Conservation (phyloP, 1,140 invertebrate species). For the Solenopsis fugax region DNA sequence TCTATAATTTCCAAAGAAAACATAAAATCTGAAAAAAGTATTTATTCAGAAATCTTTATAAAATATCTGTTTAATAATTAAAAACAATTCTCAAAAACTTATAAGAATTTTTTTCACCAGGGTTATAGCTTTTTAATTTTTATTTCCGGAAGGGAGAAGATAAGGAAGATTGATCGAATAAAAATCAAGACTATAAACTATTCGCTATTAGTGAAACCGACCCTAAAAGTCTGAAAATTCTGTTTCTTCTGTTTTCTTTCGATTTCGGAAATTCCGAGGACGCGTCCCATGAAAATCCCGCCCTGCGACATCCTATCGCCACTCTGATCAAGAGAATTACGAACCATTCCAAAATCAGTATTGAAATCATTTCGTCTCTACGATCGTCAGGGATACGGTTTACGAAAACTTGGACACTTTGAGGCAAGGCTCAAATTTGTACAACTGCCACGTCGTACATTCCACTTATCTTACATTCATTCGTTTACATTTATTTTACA, state of each 20-base stretch:
- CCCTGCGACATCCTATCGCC: conserved; percentile 15
- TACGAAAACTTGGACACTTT: conserved; percentile 65
- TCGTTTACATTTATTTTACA: background rate
- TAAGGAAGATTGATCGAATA: background rate
- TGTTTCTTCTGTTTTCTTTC: background rate
- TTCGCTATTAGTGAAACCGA: background rate
- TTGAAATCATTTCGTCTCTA: conserved; percentile 80
- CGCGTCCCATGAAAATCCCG: background rate
- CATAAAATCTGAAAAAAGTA: no score
- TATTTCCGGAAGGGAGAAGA: background rate
- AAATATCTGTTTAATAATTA: no score
- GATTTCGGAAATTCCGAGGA: background rate
- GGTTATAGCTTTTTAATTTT: background rate
- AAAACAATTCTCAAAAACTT: no score
- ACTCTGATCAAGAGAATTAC: conserved; percentile 65
- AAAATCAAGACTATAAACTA: background rate
- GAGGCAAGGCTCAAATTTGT: conserved; percentile 1
- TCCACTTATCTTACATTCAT: conserved; percentile 1
- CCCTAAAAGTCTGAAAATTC: background rate
- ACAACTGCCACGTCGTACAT: conserved; percentile 3
- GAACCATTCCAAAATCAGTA: conserved; percentile 87
- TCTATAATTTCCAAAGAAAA: no score
- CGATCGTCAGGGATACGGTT: conserved; percentile 72
- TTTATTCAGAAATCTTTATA: no score
- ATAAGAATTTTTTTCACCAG: no score